phyloP scores from a whole-genome alignment of 1,140 invertebrate species.

The Bombus affinis region DNA sequence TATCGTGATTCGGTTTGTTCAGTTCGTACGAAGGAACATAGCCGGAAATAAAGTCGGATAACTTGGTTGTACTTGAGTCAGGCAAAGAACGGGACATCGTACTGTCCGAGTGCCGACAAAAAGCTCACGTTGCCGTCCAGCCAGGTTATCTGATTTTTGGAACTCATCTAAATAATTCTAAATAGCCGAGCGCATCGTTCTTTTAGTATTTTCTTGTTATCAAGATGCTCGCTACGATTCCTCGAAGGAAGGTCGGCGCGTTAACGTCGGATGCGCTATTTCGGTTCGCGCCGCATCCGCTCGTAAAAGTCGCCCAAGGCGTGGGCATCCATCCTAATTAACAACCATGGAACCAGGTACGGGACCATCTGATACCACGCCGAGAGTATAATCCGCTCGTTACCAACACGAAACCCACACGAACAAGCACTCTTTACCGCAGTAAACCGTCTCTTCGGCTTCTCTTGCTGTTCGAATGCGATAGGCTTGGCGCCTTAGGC shows the following conservation, averaged over 20 bases:
- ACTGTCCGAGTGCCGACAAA: constrained; percentile 38
- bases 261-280: constrained; percentile 74
- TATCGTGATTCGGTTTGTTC: not conserved
- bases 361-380: constrained; percentile 79
- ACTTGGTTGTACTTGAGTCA: not conserved
- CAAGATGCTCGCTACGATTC: constrained; percentile 65
- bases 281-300: constrained; percentile 77
- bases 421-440: constrained; percentile 67
- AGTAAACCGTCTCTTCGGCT: constrained; percentile 56
- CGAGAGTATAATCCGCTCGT: constrained; percentile 79
- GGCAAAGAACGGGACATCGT: constrained; percentile 5
- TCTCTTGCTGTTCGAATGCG: constrained; percentile 56
- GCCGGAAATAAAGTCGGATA: not conserved
- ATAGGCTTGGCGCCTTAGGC: constrained; percentile 65
- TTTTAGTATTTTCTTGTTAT: constrained; percentile 68
- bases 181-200: constrained; percentile 55
- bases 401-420: constrained; percentile 78
- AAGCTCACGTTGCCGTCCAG: constrained; percentile 11
- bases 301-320: constrained; percentile 81
- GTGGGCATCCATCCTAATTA: constrained; percentile 82
- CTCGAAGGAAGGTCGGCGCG: constrained; percentile 67
- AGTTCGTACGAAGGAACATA: no score
- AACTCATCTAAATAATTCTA: constrained; percentile 69
- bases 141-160: constrained; percentile 62
- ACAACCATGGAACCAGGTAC: constrained; percentile 79